Evolutionary conservation across 2,888 invertebrate genomes (phyloP), one percentile per base, ranked within the genome.

Genomic region (Drosophila trichaetosa): DNA sequence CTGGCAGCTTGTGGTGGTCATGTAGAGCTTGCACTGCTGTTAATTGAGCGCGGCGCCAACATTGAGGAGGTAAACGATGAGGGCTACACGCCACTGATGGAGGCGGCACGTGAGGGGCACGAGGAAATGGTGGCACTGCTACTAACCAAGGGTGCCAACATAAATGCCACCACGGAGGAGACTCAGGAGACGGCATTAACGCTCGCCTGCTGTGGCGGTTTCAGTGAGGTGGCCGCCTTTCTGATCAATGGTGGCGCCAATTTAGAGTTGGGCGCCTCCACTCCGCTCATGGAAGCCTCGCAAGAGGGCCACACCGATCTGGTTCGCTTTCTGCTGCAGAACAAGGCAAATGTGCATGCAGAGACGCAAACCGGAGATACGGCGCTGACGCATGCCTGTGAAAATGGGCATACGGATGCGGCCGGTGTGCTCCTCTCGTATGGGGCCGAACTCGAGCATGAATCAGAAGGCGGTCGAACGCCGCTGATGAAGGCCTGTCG

Each of bases 31-130:
- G 99, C 99, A 6, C 97, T 98, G 95, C 94, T 99, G 87, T 94
- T 99, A 75, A 96, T 99, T 80, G 99, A 99, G 93, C 95, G 99
- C 69, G 99, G 99, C 76, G 99, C 99, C 70, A 99, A 99, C 94
- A 98, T 99, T 90, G 99, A 99, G 94, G 99, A 99, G 94, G 98
- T 98, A 69, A 99, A 99, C 94, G 99, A 99, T 93, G 99, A 99
- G 94, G 99, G 99, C 33, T 99, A 99, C 94, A 99, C 99, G 38
- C 99, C 99, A 27, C 94, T 99, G 74, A 99, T 99, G 99, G 99
- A 99, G 94, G 99, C 99, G 53, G 98, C 99, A 0, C 94, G 99
- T 57, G 99, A 99, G 93, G 99, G 99, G 64, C 99, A 99, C 93
- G 98, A 99, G 92, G 98, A 99, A 93, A 99, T 99, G 98, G 99